A percentile compares a stretch with the other conserved stretches of the same genome.
These are phyloP conservation scores for Phallusia fumigata DNA, from an alignment of 23 tunicate genomes.

Conservation along the genomic window DNA sequence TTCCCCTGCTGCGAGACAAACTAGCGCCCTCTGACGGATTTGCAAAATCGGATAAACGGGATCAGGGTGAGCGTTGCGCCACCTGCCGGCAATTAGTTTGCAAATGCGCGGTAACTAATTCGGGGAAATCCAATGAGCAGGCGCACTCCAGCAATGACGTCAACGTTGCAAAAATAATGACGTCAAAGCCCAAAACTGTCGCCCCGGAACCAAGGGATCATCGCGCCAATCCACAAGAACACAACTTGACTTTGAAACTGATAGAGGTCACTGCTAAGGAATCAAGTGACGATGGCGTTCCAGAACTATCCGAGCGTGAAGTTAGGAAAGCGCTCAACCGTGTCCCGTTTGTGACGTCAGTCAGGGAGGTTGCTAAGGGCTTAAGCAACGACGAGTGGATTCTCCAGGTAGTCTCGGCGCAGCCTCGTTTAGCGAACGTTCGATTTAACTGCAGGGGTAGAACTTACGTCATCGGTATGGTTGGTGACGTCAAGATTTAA, in stretches of 20 bases:
- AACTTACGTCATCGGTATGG: slow-evolving; percentile 48
- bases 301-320: slow-evolving; percentile 47
- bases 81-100: not conserved
- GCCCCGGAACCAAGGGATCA: not conserved
- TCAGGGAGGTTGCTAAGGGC: slow-evolving; percentile 20
- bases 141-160: not conserved
- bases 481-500: not conserved
- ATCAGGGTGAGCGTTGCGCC: not conserved
- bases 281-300: not conserved
- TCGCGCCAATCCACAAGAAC: not conserved
- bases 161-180: not conserved
- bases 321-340: slow-evolving; percentile 50
- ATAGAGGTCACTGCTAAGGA: not conserved
- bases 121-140: not conserved
- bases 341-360: slow-evolving; percentile 25
- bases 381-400: slow-evolving; percentile 18
- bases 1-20: not conserved
- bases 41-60: not conserved
- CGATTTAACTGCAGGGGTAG: slow-evolving; percentile 53
- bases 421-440: slow-evolving; percentile 31
- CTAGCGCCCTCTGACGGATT: not conserved
- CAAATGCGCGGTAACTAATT: not conserved
- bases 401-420: slow-evolving; percentile 34
- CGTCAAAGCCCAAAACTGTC: not conserved
- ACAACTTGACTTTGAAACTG: slow-evolving; percentile 1